Evolutionary conservation across 2,113 vertebrate genomes (phyloP).

Genomic region (Rhynchopsitta pachyrhyncha): DNA sequence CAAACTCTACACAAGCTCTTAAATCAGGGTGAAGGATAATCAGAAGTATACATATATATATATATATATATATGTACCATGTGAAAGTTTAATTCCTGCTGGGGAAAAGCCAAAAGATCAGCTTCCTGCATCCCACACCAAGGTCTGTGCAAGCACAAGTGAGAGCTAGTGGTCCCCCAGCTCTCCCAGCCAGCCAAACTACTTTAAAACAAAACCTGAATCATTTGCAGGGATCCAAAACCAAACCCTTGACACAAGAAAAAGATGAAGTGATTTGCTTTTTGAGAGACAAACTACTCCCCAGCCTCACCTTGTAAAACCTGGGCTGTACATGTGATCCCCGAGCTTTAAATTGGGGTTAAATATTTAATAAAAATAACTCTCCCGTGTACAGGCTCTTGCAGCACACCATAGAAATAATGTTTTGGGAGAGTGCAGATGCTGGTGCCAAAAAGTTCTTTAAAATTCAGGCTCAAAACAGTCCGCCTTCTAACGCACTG

Average conservation of each 20-base stretch:
- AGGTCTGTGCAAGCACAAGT: not conserved
- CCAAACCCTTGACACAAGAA: not conserved
- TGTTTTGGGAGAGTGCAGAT: not conserved
- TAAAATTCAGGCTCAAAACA: not conserved
- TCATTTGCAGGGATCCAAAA: not conserved
- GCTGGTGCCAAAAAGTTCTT: not conserved
- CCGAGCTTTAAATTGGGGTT: not conserved
- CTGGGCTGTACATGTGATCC: not conserved
- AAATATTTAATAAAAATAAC: not conserved
- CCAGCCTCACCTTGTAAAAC: not conserved
- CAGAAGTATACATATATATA: not conserved
- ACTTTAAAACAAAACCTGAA: not conserved
- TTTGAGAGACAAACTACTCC: not conserved
- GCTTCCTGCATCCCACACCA: not conserved
- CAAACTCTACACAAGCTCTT: not conserved
- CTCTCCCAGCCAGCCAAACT: not conserved
- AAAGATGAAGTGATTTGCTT: not conserved
- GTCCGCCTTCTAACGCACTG: not conserved
- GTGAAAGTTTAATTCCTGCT: not conserved
- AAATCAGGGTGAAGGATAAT: not conserved
- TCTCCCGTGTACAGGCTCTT: not conserved
- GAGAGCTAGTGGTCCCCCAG: fast-evolving
- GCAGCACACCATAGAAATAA: not conserved
- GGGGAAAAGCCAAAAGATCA: not conserved
- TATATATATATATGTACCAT: no score